Evolutionary conservation across 1,140 invertebrate species (phyloP).

Genomic region (Drosophila subobscura): DNA sequence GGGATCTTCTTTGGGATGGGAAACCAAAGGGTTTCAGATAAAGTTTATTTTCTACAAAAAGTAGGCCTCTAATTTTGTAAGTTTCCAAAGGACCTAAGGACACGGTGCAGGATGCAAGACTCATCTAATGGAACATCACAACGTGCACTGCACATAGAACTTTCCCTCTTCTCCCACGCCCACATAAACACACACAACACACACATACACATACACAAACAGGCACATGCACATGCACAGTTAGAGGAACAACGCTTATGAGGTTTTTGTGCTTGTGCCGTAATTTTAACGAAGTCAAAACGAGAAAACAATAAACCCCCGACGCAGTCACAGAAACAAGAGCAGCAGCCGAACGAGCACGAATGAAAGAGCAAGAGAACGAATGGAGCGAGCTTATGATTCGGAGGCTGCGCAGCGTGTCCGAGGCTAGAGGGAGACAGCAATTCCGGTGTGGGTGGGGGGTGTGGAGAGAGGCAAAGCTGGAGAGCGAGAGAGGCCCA

Average conservation of each 20-base stretch:
- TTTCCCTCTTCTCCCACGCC: not conserved
- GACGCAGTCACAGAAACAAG: slow-evolving; percentile 36
- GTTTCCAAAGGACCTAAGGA: not conserved
- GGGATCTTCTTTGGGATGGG: no score
- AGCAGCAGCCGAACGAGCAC: slow-evolving; percentile 17
- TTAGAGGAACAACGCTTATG: slow-evolving; percentile 61
- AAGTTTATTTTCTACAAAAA: not conserved
- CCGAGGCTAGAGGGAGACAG: slow-evolving; percentile 34
- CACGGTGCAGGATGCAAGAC: slow-evolving; percentile 15
- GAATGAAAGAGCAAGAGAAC: slow-evolving; percentile 13
- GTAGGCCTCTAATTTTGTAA: not conserved
- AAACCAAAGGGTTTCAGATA: no score
- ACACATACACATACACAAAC: slow-evolving; percentile 14
- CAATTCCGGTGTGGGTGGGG: not conserved
- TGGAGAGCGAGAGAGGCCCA: not conserved
- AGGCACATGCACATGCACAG: slow-evolving; percentile 4
- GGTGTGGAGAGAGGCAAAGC: not conserved
- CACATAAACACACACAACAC: not conserved
- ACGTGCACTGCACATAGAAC: not conserved
- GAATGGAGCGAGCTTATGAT: slow-evolving; percentile 35
- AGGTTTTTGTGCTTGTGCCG: slow-evolving; percentile 81
- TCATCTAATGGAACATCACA: slow-evolving; percentile 21
- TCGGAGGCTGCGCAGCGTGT: slow-evolving; percentile 67
- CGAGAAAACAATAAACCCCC: slow-evolving; percentile 78
- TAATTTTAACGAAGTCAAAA: slow-evolving; percentile 81